Evolutionary conservation across 30 jellyfish, hydroid and myxozoan genomes (phyloP), one percentile per base, ranked within the genome.

Genomic region (Aurelia sp.): DNA sequence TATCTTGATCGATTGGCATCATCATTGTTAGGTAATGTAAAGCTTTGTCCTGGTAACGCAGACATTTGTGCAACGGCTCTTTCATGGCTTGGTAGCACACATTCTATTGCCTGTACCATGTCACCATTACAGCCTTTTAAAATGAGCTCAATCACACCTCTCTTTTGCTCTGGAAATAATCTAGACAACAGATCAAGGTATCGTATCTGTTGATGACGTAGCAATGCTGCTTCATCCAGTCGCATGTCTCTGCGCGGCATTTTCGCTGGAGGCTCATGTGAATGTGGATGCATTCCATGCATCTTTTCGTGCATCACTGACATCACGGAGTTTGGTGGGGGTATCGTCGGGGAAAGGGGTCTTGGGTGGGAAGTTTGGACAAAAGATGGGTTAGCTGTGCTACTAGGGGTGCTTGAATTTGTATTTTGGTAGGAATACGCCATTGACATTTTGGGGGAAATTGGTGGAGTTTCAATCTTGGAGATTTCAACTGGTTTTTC

Each of bases 1-100:
- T 48, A 87, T 57, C 87, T 67, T 23, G 59, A 86, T 58, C 89
- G 88, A 53, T 62, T 84, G 13, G 58, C 60, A 4, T 87, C 96
- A 6, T 78, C 96, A n/a, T n/a, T 83, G 0, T 63, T 59, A 1
- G 96, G 96, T 80, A 87, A 67, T 11, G 96, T 77, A 68, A 81
- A 95, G 76, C 97, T 95, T 55, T 95, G 99, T 3, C 97, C 94
- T 40, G 96, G 96, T 74, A 89, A 52, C 1, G 74, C 76, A 1
- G 99, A 86, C 91, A 95, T 78, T 47, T 95, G 99, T 13, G 92
- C 91, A 30, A 95, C 94, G 1, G 99, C 99, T 59, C 99, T 66
- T 61, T 95, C 99, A 73, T 95, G 99, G 81, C 99, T 95, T 10
- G 99, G 99, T 22, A 95, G 74, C 40, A 95, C 79, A 64, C 99